Conservation (phyloP, 2,888 invertebrate species). For the Furcula furcula region DNA sequence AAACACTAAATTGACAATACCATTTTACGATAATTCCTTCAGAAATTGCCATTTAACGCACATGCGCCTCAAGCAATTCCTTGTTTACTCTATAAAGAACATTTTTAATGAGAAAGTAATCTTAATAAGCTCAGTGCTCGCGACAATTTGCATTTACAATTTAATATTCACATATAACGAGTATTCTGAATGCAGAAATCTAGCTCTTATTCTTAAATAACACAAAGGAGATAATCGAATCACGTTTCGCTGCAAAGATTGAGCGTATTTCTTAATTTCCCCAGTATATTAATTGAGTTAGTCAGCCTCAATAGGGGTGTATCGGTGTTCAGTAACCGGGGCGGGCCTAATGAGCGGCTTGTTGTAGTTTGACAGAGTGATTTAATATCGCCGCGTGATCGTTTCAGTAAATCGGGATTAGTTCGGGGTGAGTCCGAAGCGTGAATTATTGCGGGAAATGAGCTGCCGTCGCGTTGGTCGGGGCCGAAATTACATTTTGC, state of each 20-base stretch:
- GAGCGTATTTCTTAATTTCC: slow-evolving; percentile 19
- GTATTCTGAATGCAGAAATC: slow-evolving; percentile 7
- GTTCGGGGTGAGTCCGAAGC: slow-evolving; percentile 58
- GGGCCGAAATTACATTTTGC: slow-evolving; percentile 44
- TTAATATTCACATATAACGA: slow-evolving; percentile 20
- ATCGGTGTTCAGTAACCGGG: slow-evolving; percentile 57
- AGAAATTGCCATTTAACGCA: slow-evolving; percentile 51
- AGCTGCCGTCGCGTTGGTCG: slow-evolving; percentile 44
- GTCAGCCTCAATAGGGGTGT: slow-evolving; percentile 53
- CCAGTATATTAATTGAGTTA: slow-evolving; percentile 52
- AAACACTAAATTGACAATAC: slow-evolving; percentile 40
- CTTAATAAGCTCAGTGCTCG: slow-evolving; percentile 38
- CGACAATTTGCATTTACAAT: slow-evolving; percentile 50
- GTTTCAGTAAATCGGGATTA: slow-evolving; percentile 75
- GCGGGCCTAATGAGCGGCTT: slow-evolving; percentile 69
- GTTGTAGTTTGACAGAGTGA: slow-evolving; percentile 77
- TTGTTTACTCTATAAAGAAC: slow-evolving; percentile 43
- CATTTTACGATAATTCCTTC: slow-evolving; percentile 57
- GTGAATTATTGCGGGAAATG: slow-evolving; percentile 66
- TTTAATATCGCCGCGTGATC: slow-evolving; percentile 70
- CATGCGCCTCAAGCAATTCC: slow-evolving; percentile 46
- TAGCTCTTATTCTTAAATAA: slow-evolving; percentile 18
- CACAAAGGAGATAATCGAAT: slow-evolving; percentile 16
- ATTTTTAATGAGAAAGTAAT: slow-evolving; percentile 46
- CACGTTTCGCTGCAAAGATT: slow-evolving; percentile 9